A percentile compares a stretch with the other conserved stretches of the same genome.
Conservation (phyloP, 1,140 invertebrate species). For the Musca vetustissima region DNA sequence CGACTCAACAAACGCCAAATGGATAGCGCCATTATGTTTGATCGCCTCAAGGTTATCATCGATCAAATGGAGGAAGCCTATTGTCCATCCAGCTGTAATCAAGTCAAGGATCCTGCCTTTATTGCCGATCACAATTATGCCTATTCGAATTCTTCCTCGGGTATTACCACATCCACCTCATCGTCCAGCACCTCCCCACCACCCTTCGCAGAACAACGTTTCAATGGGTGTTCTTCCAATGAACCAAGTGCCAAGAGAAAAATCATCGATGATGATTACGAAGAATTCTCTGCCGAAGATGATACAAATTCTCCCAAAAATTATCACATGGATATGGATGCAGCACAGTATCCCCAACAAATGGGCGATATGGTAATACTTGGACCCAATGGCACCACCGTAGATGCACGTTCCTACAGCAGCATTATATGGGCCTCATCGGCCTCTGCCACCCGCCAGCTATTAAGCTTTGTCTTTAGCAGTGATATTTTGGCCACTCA, state of each 20-base stretch:
- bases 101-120: not conserved
- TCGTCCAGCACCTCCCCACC: not conserved
- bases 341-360: constrained; percentile 32
- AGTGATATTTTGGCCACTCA: constrained; percentile 53
- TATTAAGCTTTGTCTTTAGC: constrained; percentile 46
- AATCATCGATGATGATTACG: not conserved
- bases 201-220: not conserved
- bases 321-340: not conserved
- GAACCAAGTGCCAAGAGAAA: not conserved
- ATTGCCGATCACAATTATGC: constrained; percentile 12
- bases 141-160: not conserved
- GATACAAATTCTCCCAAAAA: not conserved
- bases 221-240: constrained; percentile 33
- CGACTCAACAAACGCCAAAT: not conserved
- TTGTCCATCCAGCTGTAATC: not conserved
- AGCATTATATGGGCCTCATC: constrained; percentile 48
- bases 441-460: constrained; percentile 48
- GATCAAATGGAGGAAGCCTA: not conserved
- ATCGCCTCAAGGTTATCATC: not conserved
- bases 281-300: not conserved
- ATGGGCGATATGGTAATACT: constrained; percentile 30
- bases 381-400: constrained; percentile 52
- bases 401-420: constrained; percentile 36
- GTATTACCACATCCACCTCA: not conserved
- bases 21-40: not conserved